Evolutionary conservation across 1,140 invertebrate genomes (phyloP).

Genomic region (Gonatopus flavifemur): DNA sequence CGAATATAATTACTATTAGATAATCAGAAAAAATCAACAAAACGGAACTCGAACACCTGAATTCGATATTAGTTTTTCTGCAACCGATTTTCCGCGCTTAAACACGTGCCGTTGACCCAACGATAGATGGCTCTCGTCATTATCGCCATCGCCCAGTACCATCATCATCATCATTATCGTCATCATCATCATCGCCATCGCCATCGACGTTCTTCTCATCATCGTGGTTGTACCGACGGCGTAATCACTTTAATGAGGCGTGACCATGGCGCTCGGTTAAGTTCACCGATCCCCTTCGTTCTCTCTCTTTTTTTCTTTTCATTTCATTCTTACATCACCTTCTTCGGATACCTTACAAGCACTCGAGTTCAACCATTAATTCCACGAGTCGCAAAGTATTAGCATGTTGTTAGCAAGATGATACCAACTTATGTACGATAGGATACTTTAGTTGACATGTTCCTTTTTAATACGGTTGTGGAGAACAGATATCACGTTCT

Average conservation of each 20-base stretch:
- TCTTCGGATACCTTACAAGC: constrained; percentile 2
- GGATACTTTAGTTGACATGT: no score
- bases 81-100: constrained; percentile 9
- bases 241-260: constrained; percentile 24
- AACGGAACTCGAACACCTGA: no score
- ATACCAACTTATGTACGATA: no score
- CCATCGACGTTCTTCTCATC: constrained; percentile 10
- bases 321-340: constrained; percentile 5
- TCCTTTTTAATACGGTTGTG: no score
- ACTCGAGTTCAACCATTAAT: constrained; percentile 31
- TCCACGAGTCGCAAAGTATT: constrained; percentile 28
- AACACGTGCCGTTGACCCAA: constrained; percentile 11
- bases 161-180: constrained; percentile 10
- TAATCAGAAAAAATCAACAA: no score
- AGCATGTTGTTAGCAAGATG: constrained; percentile 36
- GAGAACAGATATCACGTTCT: no score
- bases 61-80: no score
- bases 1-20: no score
- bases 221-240: no score
- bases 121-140: constrained; percentile 13
- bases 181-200: constrained; percentile 15
- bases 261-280: background rate
- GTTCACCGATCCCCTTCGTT: no score
- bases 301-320: no score
- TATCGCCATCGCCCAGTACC: background rate